phyloP scores from a whole-genome alignment of 2,888 invertebrate species.

The Drosophila antonietae region DNA sequence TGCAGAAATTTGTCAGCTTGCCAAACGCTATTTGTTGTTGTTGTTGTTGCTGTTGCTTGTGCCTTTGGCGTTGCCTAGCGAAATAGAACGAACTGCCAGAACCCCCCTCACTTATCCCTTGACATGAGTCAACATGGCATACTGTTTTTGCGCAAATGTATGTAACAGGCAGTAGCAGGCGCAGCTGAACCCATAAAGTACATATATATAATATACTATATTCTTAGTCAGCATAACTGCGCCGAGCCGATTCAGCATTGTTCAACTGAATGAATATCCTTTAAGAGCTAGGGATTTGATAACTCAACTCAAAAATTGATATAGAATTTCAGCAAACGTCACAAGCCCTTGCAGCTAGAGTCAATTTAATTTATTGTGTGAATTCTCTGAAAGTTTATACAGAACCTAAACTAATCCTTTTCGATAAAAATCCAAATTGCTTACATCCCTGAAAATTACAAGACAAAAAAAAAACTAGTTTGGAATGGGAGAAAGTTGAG shows the following conservation, averaged over 20 bases:
- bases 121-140: slow-evolving; percentile 6
- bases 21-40: slow-evolving; percentile 34
- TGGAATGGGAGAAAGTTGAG: too few relatives aligned
- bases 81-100: slow-evolving; percentile 43
- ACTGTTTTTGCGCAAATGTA: not conserved
- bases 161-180: not conserved
- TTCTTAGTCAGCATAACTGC: not conserved
- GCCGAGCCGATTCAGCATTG: not conserved
- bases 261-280: not conserved
- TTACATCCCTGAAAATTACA: too few relatives aligned
- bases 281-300: not conserved
- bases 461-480: too few relatives aligned
- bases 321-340: not conserved
- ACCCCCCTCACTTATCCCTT: not conserved
- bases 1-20: slow-evolving; percentile 55
- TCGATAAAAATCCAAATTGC: not conserved
- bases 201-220: not conserved
- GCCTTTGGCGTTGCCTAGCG: slow-evolving; percentile 69
- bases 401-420: not conserved
- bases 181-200: not conserved
- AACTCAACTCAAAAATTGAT: too few relatives aligned
- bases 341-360: not conserved
- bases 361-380: not conserved
- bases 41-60: not conserved
- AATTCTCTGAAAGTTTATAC: not conserved